Percentiles rank a stretch among this genome's conserved stretches.
These are phyloP conservation scores for Drosophila mettleri DNA, from an alignment of 2,888 invertebrate species.

Conservation along the genomic window DNA sequence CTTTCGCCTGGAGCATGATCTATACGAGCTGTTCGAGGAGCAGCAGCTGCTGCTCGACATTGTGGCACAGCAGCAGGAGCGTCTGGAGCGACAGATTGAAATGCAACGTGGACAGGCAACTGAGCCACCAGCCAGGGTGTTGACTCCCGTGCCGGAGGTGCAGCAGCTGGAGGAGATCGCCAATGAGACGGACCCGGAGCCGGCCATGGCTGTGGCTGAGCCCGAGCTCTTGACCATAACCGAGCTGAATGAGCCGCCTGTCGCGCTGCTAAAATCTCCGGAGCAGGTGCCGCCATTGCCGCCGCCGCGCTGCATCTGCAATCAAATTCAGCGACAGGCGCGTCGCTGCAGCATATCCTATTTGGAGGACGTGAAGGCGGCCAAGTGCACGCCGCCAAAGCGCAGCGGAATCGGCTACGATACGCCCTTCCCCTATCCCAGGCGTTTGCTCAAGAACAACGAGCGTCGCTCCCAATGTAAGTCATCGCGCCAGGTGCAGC, in stretches of 20 bases:
- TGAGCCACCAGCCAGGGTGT: background rate
- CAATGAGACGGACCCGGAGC: background rate
- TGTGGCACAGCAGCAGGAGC: constrained; percentile 25
- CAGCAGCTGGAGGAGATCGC: background rate
- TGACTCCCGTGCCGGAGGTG: background rate
- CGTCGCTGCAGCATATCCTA: background rate
- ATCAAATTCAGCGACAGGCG: background rate
- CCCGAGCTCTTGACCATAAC: background rate
- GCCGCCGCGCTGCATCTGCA: constrained; percentile 1
- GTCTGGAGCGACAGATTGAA: constrained; percentile 12
- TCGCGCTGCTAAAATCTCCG: accelerated
- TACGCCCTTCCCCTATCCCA: constrained; percentile 50
- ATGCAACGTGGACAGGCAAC: background rate
- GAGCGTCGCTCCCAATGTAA: constrained; percentile 44
- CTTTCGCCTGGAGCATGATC: constrained; percentile 24
- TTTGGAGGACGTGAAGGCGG: background rate
- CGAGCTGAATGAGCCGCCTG: background rate
- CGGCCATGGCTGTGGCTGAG: background rate
- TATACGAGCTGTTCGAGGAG: constrained; percentile 45
- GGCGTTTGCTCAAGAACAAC: constrained; percentile 14
- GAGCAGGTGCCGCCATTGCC: background rate
- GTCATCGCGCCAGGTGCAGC: constrained; percentile 7
- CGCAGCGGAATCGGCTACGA: constrained; percentile 46
- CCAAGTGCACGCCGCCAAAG: constrained; percentile 32
- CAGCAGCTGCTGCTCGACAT: constrained; percentile 29